Base-by-base conservation (phyloP, 2,797 vertebrate species). In the Alectoris magna region DNA sequence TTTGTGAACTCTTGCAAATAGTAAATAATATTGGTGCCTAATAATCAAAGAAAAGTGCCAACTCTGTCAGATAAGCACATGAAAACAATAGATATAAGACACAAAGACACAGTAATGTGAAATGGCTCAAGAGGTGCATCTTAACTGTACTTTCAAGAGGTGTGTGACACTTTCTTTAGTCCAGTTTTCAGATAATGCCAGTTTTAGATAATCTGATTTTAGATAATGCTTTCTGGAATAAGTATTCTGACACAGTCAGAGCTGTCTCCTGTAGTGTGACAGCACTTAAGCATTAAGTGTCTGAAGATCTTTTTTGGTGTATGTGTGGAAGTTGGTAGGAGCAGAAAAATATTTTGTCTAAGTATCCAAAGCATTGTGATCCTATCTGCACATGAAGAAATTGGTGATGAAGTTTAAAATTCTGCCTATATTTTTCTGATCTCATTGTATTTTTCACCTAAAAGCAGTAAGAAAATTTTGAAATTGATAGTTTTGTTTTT, bases 301-400 rank as follows among this genome's bases (percentile, higher is more conserved):
- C 11, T 56, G 48, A 86, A 88, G 49, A 46, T 39, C 5, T 60
- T 75, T 55, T 1, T 1, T 31, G 27, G 4, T 29, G n/a, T 41
- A 63, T 0, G 0, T 41, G 8, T 79, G 6, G 18, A 4, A 4
- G 2, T 7, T 84, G 9, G 10, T n/a, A 84, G 51, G 31, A 83
- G 9, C 8, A 78, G 5, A 85, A 90, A 90, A 90, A 70, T 49
- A 11, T 4, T 91, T 83, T 46, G 51, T 6, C 5, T 87, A 38
- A 23, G 18, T 29, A 23, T 38, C 21, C 31, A 62, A 46, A 66
- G 67, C 5, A 36, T 4, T 11, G 8, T 53, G 51, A 87, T 48
- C 3, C 0, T n/a, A 23, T 81, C 62, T 75, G 16, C 11, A 72
- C 2, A n/a, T 23, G 5, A 76, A 60, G 8, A 84, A 84, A 67